These are phyloP conservation scores for Thymallus thymallus DNA, from an alignment of 2,113 vertebrate species.

Conservation along the genomic window DNA sequence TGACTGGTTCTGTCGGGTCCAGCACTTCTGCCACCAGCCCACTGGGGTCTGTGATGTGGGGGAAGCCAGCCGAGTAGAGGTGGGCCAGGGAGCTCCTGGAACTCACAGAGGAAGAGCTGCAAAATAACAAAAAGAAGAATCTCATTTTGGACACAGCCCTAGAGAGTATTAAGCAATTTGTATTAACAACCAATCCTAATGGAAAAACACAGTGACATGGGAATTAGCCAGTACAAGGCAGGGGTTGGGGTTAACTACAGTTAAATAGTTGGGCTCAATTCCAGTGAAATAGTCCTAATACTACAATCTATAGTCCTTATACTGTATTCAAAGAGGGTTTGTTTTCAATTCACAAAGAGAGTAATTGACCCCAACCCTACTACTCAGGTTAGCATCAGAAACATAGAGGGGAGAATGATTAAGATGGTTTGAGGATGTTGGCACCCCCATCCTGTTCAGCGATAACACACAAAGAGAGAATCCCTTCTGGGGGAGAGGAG, in stretches of 20 bases:
- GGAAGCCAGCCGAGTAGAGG: constrained; percentile 80
- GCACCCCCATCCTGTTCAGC: constrained; percentile 9
- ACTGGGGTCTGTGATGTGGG: constrained; percentile 76
- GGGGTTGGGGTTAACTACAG: no score
- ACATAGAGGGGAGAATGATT: constrained; percentile 16
- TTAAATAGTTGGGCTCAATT: no score
- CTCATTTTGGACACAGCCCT: no score
- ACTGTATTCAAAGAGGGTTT: not conserved
- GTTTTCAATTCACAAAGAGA: not conserved
- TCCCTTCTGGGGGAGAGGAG: constrained; percentile 20
- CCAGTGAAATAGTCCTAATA: no score
- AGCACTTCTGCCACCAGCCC: constrained; percentile 77
- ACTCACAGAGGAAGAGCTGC: constrained; percentile 70
- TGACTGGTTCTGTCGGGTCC: constrained; percentile 65
- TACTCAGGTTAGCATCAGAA: not conserved
- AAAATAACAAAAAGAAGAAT: constrained; percentile 2
- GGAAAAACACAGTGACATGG: no score
- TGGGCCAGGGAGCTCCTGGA: constrained; percentile 79
- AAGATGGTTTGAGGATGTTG: constrained; percentile 12
- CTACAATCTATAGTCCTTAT: no score
- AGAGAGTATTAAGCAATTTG: not conserved
- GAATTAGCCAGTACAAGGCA: no score
- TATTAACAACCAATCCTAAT: not conserved
- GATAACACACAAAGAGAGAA: constrained; percentile 20
- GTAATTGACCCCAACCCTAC: no score